Evolutionary conservation across 2,888 invertebrate genomes (phyloP).

Genomic region (Spilarctia lutea): DNA sequence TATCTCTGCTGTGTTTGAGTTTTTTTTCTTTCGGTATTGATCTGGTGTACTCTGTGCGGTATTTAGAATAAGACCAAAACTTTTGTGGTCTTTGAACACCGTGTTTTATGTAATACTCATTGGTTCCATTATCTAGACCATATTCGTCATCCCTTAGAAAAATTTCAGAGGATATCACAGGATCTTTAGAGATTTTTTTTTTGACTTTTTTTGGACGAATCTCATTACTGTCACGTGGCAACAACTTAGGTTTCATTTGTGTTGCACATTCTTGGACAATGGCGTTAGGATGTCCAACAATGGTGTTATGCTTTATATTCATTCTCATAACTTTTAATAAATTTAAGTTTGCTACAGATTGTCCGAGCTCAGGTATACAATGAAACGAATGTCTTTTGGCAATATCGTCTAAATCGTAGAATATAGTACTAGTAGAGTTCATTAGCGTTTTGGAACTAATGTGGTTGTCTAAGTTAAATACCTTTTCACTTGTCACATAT

Average conservation of each 20-base stretch:
- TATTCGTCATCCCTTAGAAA: conserved; percentile 63
- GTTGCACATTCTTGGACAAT: conserved; percentile 74
- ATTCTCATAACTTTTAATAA: conserved; percentile 53
- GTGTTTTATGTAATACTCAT: conserved; percentile 47
- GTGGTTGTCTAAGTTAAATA: conserved; percentile 61
- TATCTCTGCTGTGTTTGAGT: conserved; percentile 65
- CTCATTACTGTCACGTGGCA: conserved; percentile 57
- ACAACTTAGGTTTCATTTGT: conserved; percentile 61
- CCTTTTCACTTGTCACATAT: conserved; percentile 69
- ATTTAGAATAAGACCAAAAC: conserved; percentile 74
- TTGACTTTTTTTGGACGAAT: conserved; percentile 58
- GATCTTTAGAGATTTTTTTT: conserved; percentile 52
- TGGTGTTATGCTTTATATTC: conserved; percentile 46
- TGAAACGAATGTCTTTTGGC: conserved; percentile 74
- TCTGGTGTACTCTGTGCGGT: conserved; percentile 67
- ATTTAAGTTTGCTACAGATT: conserved; percentile 54
- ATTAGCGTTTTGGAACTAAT: conserved; percentile 56
- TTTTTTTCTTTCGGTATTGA: conserved; percentile 65
- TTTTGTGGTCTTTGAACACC: conserved; percentile 61
- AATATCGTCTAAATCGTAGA: conserved; percentile 76
- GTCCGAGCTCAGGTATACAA: conserved; percentile 57
- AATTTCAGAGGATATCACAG: conserved; percentile 68
- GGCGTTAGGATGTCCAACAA: conserved; percentile 57
- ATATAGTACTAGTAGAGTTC: conserved; percentile 74
- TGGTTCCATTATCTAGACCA: conserved; percentile 39